phyloP scores from a whole-genome alignment of 2,113 vertebrate genomes.

The Seriola rivoliana region DNA sequence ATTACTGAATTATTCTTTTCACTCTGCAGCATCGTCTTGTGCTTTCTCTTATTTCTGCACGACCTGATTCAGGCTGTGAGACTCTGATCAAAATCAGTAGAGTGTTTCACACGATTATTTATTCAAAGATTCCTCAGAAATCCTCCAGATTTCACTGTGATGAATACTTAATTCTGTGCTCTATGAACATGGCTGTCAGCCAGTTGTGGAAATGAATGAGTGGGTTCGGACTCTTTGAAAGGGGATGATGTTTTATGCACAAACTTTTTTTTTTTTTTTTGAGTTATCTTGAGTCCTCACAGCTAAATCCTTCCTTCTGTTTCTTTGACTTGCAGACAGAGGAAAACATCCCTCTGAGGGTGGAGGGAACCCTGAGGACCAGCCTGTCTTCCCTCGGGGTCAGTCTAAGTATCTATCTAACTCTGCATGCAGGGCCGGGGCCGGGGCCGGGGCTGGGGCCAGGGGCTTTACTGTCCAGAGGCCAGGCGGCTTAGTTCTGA shows the following conservation, averaged over 20 bases:
- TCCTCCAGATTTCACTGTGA: neutral
- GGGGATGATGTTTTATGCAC: neutral
- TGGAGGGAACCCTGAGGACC: slow-evolving; percentile 88
- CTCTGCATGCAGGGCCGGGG: slow-evolving; percentile 49
- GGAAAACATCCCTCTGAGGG: slow-evolving; percentile 86
- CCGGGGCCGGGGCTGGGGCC: slow-evolving; percentile 11
- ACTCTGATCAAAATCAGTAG: slow-evolving; percentile 3
- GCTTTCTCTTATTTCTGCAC: neutral
- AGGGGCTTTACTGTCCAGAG: slow-evolving; percentile 55
- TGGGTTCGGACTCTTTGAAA: neutral
- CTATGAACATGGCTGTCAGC: neutral
- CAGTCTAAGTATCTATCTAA: slow-evolving; percentile 64
- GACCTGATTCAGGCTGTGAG: slow-evolving; percentile 17
- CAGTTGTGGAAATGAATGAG: neutral
- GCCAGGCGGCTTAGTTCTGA: slow-evolving; percentile 64
- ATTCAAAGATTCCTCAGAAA: neutral
- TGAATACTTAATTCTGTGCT: slow-evolving; percentile 18
- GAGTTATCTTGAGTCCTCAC: neutral
- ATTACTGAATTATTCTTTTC: slow-evolving; percentile 33
- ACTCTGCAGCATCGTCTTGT: neutral
- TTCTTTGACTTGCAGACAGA: slow-evolving; percentile 79
- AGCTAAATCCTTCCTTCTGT: neutral
- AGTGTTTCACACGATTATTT: neutral
- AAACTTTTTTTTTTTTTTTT: neutral
- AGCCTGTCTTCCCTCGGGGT: slow-evolving; percentile 93